Percentiles rank a stretch among this genome's conserved stretches.
Conservation (phyloP, 2,113 vertebrate species). For the human (Homo sapiens) region GRCh38 chr3:52678001-52678500, state of each 20-base stretch:
- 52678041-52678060: too few species aligned
- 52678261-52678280: neutral
- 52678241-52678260: neutral
- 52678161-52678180: neutral
- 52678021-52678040: too few species aligned
- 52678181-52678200: neutral
- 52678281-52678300: neutral
- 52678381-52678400: neutral
- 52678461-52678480: neutral
- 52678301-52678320: neutral
- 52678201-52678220: neutral
- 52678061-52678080: too few species aligned
- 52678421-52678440: slow-evolving; percentile 16
- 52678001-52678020: too few species aligned
- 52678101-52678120: too few species aligned
- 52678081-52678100: too few species aligned
- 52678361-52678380: slow-evolving; percentile 33
- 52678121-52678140: neutral
- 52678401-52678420: neutral
- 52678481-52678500: slow-evolving; percentile 83
- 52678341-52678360: neutral
- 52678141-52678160: neutral
- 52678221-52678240: neutral
- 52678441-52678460: neutral
- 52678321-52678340: neutral